Percentiles rank a stretch among this genome's conserved stretches.
These are phyloP conservation scores for Solea senegalensis DNA, from an alignment of 2,113 vertebrate species.

Conservation along the genomic window DNA sequence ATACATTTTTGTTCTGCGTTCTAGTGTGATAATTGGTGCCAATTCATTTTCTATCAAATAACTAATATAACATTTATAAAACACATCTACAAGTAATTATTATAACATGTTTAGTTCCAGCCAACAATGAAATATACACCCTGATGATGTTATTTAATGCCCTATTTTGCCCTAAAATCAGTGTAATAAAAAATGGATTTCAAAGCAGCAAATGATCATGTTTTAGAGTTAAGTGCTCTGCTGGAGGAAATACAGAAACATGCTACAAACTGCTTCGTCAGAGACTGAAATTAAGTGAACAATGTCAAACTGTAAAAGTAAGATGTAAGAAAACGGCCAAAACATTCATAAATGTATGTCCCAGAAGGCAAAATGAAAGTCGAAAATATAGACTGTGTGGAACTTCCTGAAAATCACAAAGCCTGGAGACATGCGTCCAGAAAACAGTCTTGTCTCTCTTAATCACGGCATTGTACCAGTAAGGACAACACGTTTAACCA, in stretches of 20 bases:
- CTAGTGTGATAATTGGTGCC: too few relatives aligned
- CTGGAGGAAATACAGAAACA: background rate
- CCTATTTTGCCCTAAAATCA: too few relatives aligned
- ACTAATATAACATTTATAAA: too few relatives aligned
- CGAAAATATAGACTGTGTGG: background rate
- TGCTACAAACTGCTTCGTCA: background rate
- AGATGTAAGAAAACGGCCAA: background rate
- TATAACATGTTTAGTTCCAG: too few relatives aligned
- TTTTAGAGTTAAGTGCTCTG: too few relatives aligned
- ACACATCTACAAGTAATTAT: too few relatives aligned
- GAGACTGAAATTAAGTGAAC: background rate
- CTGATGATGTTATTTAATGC: too few relatives aligned
- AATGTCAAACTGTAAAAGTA: background rate
- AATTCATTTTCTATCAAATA: too few relatives aligned
- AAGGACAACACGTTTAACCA: background rate
- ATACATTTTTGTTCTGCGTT: too few relatives aligned
- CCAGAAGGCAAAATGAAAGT: background rate
- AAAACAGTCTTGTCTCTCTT: background rate
- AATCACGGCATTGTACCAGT: background rate
- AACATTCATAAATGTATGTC: background rate
- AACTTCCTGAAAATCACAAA: constrained; percentile 3
- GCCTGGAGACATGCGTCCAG: background rate
- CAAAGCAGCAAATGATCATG: too few relatives aligned
- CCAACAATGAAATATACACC: too few relatives aligned
- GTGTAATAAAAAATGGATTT: too few relatives aligned